Conservation (phyloP, 2,888 invertebrate species). For the Mycalesis mineus region DNA sequence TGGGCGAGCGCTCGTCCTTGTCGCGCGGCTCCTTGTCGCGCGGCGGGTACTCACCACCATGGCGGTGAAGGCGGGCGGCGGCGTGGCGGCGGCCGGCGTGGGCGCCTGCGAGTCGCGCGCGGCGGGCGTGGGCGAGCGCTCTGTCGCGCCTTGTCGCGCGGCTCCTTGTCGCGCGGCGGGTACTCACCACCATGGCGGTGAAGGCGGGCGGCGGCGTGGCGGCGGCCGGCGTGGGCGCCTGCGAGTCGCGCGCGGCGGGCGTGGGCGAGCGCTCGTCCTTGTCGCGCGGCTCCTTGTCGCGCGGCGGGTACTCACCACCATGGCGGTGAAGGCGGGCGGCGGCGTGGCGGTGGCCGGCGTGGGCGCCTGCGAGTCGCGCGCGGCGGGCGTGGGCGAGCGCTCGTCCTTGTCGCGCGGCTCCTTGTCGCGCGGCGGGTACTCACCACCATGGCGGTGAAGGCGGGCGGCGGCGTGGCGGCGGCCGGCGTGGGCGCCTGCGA, state of each 20-base stretch:
- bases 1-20: slow-evolving; percentile 75
- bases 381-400: slow-evolving; percentile 38
- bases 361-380: slow-evolving; percentile 45
- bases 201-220: slow-evolving; percentile 59
- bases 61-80: slow-evolving; percentile 58
- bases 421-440: slow-evolving; percentile 84
- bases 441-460: slow-evolving; percentile 52
- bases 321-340: slow-evolving; percentile 57
- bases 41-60: slow-evolving; percentile 63
- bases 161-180: slow-evolving; percentile 86
- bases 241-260: slow-evolving; percentile 41
- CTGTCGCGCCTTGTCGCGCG: slow-evolving; percentile 79
- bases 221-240: slow-evolving; percentile 48
- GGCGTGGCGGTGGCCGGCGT: slow-evolving; percentile 51
- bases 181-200: slow-evolving; percentile 53
- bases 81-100: slow-evolving; percentile 49
- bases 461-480: slow-evolving; percentile 56
- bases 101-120: slow-evolving; percentile 45
- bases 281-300: slow-evolving; percentile 83
- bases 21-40: slow-evolving; percentile 84
- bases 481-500: slow-evolving; percentile 50
- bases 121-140: slow-evolving; percentile 43
- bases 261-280: slow-evolving; percentile 75
- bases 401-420: slow-evolving; percentile 79
- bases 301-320: slow-evolving; percentile 75